phyloP scores from a whole-genome alignment of 2,888 invertebrate species.

The Sesia apiformis region DNA sequence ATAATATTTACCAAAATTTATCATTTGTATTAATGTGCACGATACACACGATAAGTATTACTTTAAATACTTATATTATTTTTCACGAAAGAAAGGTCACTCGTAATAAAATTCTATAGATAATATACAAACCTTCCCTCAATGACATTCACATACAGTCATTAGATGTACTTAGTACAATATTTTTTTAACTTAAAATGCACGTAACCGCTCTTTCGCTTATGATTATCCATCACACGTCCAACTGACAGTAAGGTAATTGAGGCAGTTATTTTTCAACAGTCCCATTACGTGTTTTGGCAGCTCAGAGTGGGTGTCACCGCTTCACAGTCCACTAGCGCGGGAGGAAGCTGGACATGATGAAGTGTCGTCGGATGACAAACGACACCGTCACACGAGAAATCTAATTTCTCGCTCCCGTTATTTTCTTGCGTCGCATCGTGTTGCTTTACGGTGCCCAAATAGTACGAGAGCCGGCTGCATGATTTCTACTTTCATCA shows the following conservation, averaged over 20 bases:
- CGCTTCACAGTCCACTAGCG: conserved; percentile 44
- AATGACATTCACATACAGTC: no score
- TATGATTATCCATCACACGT: no score
- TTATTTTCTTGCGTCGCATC: neutral
- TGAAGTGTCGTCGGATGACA: conserved; percentile 62
- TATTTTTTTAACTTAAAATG: neutral
- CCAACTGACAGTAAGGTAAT: neutral
- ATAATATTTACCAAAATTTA: no score
- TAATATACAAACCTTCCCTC: no score
- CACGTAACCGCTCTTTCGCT: no score
- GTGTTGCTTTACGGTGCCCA: neutral
- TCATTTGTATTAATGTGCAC: no score
- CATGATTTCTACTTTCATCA: no score
- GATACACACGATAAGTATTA: no score
- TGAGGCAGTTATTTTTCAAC: neutral
- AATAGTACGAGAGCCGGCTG: no score
- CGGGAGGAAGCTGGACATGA: conserved; percentile 51
- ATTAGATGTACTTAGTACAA: neutral
- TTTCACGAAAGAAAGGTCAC: no score
- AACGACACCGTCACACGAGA: conserved; percentile 61
- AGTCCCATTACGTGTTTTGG: conserved; percentile 3
- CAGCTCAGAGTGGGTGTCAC: conserved; percentile 29
- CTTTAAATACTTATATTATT: no score
- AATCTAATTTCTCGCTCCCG: conserved; percentile 54
- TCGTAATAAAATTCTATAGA: no score